Evolutionary conservation across 2,888 invertebrate genomes (phyloP).

Genomic region (Amphipyra tragopoginis): DNA sequence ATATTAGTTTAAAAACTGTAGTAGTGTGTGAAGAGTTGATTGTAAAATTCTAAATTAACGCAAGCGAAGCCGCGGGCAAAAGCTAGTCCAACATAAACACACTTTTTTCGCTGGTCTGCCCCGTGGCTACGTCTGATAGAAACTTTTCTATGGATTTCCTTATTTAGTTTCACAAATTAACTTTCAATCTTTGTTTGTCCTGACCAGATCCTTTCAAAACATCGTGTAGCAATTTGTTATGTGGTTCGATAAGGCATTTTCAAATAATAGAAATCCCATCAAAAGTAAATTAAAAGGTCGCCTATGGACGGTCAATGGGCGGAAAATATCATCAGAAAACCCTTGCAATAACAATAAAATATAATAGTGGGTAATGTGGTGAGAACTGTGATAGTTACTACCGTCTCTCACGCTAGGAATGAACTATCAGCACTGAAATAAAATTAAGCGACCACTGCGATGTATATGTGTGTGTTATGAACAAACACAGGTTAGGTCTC

Average conservation of each 20-base stretch:
- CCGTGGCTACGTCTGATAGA: slow-evolving; percentile 6
- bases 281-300: slow-evolving; percentile 38
- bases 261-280: slow-evolving; percentile 41
- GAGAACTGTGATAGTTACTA: slow-evolving; percentile 36
- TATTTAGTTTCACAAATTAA: slow-evolving; percentile 25
- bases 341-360: slow-evolving; percentile 42
- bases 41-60: too few species aligned
- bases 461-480: too few species aligned
- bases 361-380: slow-evolving; percentile 32
- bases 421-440: slow-evolving; percentile 12
- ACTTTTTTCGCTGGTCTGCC: slow-evolving; percentile 17
- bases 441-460: background rate
- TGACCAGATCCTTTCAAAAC: slow-evolving; percentile 11
- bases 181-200: slow-evolving; percentile 17
- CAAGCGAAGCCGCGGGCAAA: too few species aligned
- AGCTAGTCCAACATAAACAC: slow-evolving; percentile 1
- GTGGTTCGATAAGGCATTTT: slow-evolving; percentile 14
- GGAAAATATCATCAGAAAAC: slow-evolving; percentile 34
- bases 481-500: background rate
- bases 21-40: too few species aligned
- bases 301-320: slow-evolving; percentile 27
- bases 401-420: slow-evolving; percentile 23
- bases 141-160: slow-evolving; percentile 7
- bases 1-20: too few species aligned
- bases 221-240: slow-evolving; percentile 22